These are phyloP conservation scores for Mythimna vitellina DNA, from an alignment of 2,888 invertebrate species.

Conservation along the genomic window DNA sequence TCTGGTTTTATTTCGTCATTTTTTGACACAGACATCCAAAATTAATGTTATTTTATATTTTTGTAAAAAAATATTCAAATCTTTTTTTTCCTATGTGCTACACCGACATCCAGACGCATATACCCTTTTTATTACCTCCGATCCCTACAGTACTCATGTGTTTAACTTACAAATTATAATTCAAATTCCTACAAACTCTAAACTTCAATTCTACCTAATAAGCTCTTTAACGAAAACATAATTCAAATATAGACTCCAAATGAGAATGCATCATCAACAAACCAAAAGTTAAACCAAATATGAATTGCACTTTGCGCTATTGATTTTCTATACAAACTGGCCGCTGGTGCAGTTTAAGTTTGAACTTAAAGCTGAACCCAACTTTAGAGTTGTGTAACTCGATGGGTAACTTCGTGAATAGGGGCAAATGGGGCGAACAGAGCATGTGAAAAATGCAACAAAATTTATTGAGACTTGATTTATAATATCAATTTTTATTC, in stretches of 20 bases:
- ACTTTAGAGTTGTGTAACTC: constrained; percentile 25
- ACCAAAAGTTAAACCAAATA: constrained; percentile 8
- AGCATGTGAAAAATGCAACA: neutral
- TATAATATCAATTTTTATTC: no score
- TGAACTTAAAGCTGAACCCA: constrained; percentile 30
- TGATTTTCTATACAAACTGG: constrained; percentile 48
- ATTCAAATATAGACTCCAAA: neutral
- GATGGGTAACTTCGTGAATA: constrained; percentile 43
- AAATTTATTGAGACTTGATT: neutral
- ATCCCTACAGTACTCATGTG: no score
- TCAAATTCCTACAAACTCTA: neutral
- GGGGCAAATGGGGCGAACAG: constrained; percentile 29
- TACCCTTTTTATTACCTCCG: no score
- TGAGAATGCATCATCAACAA: constrained; percentile 18
- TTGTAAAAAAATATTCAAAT: no score
- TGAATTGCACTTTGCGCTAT: constrained; percentile 41
- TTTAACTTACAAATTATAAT: neutral
- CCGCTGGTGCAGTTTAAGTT: constrained; percentile 36
- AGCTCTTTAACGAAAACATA: neutral
- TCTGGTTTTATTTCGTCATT: no score
- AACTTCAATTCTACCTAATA: neutral
- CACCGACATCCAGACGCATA: no score
- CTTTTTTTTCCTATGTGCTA: no score
- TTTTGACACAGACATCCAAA: no score
- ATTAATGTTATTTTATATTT: no score